Conservation (phyloP, 2,888 invertebrate species). For the Stomorhina lunata region DNA sequence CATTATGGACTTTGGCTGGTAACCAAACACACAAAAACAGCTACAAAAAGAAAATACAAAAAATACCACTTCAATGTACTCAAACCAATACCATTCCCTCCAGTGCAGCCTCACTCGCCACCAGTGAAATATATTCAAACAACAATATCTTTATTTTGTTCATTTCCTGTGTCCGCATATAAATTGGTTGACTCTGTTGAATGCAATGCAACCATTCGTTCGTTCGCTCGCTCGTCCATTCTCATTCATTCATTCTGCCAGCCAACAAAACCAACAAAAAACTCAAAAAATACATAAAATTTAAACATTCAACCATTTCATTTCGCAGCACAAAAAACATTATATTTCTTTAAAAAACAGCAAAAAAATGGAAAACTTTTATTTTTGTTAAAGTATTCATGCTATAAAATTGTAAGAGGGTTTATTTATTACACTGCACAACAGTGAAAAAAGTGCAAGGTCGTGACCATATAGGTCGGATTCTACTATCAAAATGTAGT, state of each 20-base stretch:
- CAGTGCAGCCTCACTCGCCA: not conserved
- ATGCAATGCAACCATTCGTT: constrained; percentile 53
- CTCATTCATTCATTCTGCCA: no score
- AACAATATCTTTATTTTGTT: constrained; percentile 55
- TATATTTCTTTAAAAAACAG: not conserved
- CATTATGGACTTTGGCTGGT: constrained; percentile 40
- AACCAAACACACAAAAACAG: constrained; percentile 10
- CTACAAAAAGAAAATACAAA: not conserved
- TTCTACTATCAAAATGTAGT: no score
- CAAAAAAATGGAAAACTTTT: not conserved
- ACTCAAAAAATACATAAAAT: not conserved
- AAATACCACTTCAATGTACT: not conserved
- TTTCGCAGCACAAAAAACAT: constrained; percentile 14
- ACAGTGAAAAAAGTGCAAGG: constrained; percentile 20
- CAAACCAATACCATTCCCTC: not conserved
- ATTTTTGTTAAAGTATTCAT: constrained; percentile 22
- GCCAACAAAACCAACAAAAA: constrained; percentile 23
- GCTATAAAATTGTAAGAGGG: constrained; percentile 9
- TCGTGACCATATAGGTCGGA: no score
- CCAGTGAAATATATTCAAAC: constrained; percentile 16
- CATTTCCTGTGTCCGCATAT: constrained; percentile 62
- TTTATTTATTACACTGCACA: constrained; percentile 12
- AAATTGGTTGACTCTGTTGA: constrained; percentile 63
- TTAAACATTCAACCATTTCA: constrained; percentile 22
- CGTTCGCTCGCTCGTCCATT: no score